Conservation (phyloP, 2,797 vertebrate genomes). For the Acrocephalus scirpaceus region DNA sequence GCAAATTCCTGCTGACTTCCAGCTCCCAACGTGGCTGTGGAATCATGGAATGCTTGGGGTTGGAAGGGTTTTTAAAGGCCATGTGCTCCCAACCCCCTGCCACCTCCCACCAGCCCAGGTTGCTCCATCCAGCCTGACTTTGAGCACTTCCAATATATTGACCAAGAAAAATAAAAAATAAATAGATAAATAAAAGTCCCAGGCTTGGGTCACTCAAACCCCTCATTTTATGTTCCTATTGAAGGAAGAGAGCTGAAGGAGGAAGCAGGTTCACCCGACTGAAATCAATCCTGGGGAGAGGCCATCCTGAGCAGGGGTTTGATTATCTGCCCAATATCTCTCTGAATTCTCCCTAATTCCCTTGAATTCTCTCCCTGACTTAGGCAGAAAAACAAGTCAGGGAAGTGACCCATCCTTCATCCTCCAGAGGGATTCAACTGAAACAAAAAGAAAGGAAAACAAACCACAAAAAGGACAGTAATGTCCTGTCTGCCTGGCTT, state of each 20-base stretch:
- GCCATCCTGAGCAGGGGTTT: neutral
- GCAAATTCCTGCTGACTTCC: neutral
- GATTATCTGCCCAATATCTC: neutral
- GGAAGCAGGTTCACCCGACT: neutral
- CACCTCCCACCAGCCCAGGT: neutral
- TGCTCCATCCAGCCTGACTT: neutral
- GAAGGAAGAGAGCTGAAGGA: neutral
- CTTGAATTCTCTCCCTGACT: neutral
- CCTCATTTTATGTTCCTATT: neutral
- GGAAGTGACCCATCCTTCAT: neutral
- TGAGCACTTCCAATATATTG: neutral
- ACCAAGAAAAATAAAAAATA: neutral
- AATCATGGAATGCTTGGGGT: neutral
- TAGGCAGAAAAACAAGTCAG: neutral
- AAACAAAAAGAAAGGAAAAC: neutral
- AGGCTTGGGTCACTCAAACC: no score
- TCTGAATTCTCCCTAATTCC: neutral
- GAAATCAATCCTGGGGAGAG: neutral
- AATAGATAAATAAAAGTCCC: neutral
- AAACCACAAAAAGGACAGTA: neutral
- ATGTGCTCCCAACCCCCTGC: neutral
- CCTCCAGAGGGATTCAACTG: neutral
- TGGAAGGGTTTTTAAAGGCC: neutral
- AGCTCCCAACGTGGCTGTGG: rapidly evolving
- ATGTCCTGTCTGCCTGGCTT: neutral